These are phyloP conservation scores for Chaetorhynchus papuensis DNA, from an alignment of 2,113 vertebrate species.

Conservation along the genomic window DNA sequence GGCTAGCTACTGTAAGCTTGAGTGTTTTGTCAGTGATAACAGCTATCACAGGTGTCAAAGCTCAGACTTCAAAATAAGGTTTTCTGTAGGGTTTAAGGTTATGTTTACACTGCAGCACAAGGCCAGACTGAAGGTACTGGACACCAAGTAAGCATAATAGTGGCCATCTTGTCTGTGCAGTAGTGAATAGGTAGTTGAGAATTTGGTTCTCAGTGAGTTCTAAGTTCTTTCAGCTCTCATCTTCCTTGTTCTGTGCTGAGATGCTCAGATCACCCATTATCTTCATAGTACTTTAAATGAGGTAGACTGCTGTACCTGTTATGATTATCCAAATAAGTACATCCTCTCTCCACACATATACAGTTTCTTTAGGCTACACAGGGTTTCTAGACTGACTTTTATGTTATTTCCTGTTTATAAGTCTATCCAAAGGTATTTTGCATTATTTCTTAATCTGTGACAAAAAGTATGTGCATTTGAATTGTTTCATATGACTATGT, in stretches of 20 bases:
- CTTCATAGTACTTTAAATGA: background rate
- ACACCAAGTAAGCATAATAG: background rate
- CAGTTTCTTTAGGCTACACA: background rate
- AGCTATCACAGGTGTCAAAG: background rate
- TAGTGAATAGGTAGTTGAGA: background rate
- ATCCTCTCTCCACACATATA: fast-evolving
- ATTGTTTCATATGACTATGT: background rate
- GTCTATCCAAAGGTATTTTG: background rate
- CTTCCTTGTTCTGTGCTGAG: background rate
- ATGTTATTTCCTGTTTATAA: background rate
- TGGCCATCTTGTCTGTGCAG: background rate
- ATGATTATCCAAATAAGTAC: background rate
- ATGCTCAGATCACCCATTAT: background rate
- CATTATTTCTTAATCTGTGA: background rate
- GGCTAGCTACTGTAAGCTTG: background rate
- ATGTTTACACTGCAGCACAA: background rate
- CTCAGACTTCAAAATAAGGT: background rate
- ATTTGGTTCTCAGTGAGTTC: background rate
- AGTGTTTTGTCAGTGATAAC: background rate
- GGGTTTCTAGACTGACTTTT: background rate
- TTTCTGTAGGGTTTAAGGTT: background rate
- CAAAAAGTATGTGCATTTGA: background rate
- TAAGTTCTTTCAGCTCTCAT: background rate
- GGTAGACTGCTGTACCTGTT: background rate
- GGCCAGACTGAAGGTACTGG: background rate